Evolutionary conservation across 2,113 vertebrate genomes (phyloP).

Genomic region (Gasterosteus nipponicus): DNA sequence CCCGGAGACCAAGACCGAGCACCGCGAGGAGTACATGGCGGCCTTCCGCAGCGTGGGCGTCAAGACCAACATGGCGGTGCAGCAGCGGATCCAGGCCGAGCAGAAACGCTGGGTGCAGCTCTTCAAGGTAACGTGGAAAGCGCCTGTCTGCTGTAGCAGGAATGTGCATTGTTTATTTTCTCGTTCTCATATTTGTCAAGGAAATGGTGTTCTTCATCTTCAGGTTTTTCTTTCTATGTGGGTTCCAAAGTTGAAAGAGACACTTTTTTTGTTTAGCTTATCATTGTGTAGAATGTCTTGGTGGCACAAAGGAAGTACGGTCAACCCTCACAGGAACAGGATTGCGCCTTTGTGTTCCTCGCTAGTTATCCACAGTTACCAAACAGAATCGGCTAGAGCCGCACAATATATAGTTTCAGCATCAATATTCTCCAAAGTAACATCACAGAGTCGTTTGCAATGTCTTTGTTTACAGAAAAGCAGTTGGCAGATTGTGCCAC

Average conservation of each 20-base stretch:
- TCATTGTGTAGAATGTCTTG: no score
- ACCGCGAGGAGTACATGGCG: conserved; percentile 91
- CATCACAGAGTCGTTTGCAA: no score
- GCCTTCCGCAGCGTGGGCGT: conserved; percentile 94
- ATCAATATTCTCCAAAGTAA: no score
- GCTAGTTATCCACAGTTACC: no score
- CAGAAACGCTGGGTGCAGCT: conserved; percentile 97
- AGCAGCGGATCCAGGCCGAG: conserved; percentile 90
- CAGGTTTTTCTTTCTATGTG: neutral
- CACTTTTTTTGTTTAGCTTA: no score
- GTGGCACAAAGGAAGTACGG: no score
- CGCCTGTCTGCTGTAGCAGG: neutral
- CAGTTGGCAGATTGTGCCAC: neutral
- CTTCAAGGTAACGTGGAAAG: conserved; percentile 87
- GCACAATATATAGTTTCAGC: no score
- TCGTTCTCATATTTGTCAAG: neutral
- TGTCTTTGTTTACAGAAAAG: neutral
- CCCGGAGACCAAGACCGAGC: conserved; percentile 93
- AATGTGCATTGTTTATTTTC: neutral
- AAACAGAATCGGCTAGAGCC: no score
- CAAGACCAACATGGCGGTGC: conserved; percentile 88
- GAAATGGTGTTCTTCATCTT: neutral
- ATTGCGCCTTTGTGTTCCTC: no score
- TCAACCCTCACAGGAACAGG: no score
- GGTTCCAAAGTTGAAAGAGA: neutral